Evolutionary conservation across 2,113 vertebrate genomes (phyloP), one percentile per base, ranked within the genome.

Genomic region (Lepus timidus): DNA sequence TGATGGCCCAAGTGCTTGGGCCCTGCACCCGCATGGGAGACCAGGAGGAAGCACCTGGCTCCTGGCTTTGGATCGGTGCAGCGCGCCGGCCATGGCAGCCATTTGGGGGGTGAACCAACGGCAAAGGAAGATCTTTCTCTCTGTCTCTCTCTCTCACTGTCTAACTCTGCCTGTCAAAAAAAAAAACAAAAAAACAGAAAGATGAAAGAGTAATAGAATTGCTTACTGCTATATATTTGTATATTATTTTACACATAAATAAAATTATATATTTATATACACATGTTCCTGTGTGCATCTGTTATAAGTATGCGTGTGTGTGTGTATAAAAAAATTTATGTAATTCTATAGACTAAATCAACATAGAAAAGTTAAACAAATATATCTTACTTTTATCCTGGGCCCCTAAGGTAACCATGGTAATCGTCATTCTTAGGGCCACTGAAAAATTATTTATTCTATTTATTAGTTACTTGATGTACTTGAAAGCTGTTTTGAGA

Each of bases 171-270:
- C 44, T 44, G 44, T 44, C 44, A 44, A 44, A 44, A 44, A 44
- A 44, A 44, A 44, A 44, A 44, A 44, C 6, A 44, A 44, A 44
- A 44, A 44, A 44, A 7, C 10, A 84, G 36, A 80, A 92, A 65
- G 10, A 76, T 62, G 86, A 94, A 74, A 17, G 78, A 73, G 19
- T 58, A 71, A 90, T 76, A 88, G 74, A 96, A 93, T 55, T 65
- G 36, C 23, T 65, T 89, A 83, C 7, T 33, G 6, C 36, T 16
- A 29, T 58, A 81, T 68, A 65, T 85, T n/a, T 74, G 10, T 49
- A 74, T 33, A 65, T 20, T 68, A 83, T n/a, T 27, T 27, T 25
- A 33, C 49, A 84, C 17, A 14, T 33, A 90, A 68, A 78, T 31
- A 14, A 27, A 6, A 67, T 8, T 64, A 0, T 70, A 76, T 19